Evolutionary conservation across 2,888 invertebrate genomes (phyloP).

Genomic region (Ormyrus thymus): DNA sequence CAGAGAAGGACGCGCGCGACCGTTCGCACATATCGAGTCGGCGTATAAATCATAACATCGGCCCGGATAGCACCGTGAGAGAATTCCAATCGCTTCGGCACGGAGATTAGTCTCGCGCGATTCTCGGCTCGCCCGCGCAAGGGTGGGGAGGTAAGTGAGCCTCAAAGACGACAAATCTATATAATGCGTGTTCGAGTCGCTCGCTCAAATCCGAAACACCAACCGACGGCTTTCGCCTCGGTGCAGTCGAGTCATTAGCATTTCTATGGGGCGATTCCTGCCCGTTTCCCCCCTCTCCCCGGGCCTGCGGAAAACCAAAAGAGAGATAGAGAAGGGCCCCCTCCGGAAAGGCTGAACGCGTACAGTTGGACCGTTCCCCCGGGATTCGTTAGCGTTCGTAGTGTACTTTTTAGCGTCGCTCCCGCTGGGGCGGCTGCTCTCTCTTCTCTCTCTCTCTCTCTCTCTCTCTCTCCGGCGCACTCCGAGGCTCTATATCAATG

Average conservation of each 20-base stretch:
- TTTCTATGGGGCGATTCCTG: constrained; percentile 63
- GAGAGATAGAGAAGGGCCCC: constrained; percentile 14
- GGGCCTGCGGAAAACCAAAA: constrained; percentile 31
- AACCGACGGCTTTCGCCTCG: constrained; percentile 58
- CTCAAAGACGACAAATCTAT: constrained; percentile 29
- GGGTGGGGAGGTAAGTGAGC: constrained; percentile 16
- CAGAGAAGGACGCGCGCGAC: neutral
- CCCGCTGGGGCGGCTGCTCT: constrained; percentile 60
- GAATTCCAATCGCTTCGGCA: constrained; percentile 66
- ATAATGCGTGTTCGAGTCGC: neutral
- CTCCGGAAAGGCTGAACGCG: constrained; percentile 12
- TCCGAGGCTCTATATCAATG: constrained; percentile 66
- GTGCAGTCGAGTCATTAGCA: constrained; percentile 63
- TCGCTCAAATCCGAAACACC: constrained; percentile 65
- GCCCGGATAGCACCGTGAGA: constrained; percentile 60
- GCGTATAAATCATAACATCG: constrained; percentile 62
- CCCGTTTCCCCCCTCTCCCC: constrained; percentile 2
- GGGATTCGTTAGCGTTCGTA: constrained; percentile 69
- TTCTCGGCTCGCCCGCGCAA: constrained; percentile 45
- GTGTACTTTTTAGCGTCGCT: constrained; percentile 66
- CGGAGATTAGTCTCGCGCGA: constrained; percentile 65
- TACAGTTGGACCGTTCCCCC: constrained; percentile 59
- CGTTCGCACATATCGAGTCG: constrained; percentile 41
- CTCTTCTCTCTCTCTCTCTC: constrained; percentile 15
- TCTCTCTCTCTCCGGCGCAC: constrained; percentile 22